phyloP scores from a whole-genome alignment of 2,888 invertebrate species.

The Epirrita christyi region DNA sequence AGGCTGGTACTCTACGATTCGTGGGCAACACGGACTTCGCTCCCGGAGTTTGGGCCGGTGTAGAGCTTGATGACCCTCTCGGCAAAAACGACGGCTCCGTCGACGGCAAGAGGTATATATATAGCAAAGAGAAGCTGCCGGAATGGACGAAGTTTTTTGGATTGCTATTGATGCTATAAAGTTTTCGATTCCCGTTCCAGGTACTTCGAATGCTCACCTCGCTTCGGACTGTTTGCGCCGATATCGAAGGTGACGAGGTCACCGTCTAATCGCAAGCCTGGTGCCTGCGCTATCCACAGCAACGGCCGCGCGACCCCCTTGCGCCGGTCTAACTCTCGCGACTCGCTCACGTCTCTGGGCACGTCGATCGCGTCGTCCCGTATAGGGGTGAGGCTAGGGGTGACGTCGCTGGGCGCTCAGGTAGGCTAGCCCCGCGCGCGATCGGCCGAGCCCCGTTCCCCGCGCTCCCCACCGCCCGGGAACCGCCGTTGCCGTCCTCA shows the following conservation, averaged over 20 bases:
- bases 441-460: slow-evolving; percentile 72
- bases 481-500: slow-evolving; percentile 53
- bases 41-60: slow-evolving; percentile 97
- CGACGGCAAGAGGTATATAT: slow-evolving; percentile 92
- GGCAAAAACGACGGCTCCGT: slow-evolving; percentile 99
- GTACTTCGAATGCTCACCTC: slow-evolving; percentile 96
- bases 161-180: slow-evolving; percentile 10
- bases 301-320: slow-evolving; percentile 86
- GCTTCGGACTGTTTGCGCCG: slow-evolving; percentile 97
- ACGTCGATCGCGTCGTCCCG: slow-evolving; percentile 86
- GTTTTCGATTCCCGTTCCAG: slow-evolving; percentile 76
- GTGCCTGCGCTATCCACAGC: slow-evolving; percentile 86
- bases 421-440: slow-evolving; percentile 86
- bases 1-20: slow-evolving; percentile 93
- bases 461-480: slow-evolving; percentile 56
- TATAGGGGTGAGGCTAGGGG: slow-evolving; percentile 89
- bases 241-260: slow-evolving; percentile 95
- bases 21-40: slow-evolving; percentile 96
- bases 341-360: slow-evolving; percentile 90
- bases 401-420: slow-evolving; percentile 88
- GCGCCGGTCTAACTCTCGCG: slow-evolving; percentile 92
- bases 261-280: slow-evolving; percentile 89
- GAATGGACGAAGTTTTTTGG: not conserved
- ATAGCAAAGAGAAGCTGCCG: slow-evolving; percentile 1
- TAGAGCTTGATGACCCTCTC: slow-evolving; percentile 96